Base-by-base conservation (phyloP, 2,888 invertebrate genomes). In the Mycalesis mineus region DNA sequence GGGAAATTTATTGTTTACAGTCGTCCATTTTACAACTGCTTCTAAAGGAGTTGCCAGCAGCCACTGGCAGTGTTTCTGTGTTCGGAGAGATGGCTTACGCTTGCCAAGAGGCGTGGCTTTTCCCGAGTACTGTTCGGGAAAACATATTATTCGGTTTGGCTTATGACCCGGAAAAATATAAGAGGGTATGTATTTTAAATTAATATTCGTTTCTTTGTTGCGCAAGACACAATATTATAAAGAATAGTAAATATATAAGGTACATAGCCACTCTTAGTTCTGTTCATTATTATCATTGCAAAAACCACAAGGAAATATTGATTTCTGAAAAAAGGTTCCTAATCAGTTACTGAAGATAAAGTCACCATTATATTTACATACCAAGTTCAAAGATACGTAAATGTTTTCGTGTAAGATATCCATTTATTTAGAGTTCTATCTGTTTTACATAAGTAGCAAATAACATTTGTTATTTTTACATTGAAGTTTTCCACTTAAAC, bases 71-170 rank as follows among this genome's bases (percentile, higher is more conserved):
- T 9, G 81, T 96, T 15, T 85, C 91, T 54, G 88, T 95, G 11
- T 90, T 91, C 51, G 96, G 94, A 2, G 84, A 75, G 36, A 58
- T 93, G 11, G 93, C 94, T 28, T 97, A 96, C 78, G 95, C 95
- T 0, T 91, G 94, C 65, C 96, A 97, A 80, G 95, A 97, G 75
- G 92, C 97, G 7, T 97, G 97, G 97, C 92, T 95, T 0, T 95
- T 95, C 74, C 93, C 93, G 0, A 92, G 92, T 13, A 93, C 95
- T 0, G 91, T 97, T 0, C 88, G 95, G 50, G 95, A 96, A 73
- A 97, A 97, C 80, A 96, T 97, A 68, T 78, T 95, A n/a, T 97
- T 97, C 77, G 97, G 97, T 0, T 82, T 91, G 64, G 84, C 91
- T 0, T 94, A 88, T 72, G 91, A 93, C 61, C 85, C 91, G 50